phyloP scores from a whole-genome alignment of 2,113 vertebrate genomes.

The Erythrolamprus reginae region DNA sequence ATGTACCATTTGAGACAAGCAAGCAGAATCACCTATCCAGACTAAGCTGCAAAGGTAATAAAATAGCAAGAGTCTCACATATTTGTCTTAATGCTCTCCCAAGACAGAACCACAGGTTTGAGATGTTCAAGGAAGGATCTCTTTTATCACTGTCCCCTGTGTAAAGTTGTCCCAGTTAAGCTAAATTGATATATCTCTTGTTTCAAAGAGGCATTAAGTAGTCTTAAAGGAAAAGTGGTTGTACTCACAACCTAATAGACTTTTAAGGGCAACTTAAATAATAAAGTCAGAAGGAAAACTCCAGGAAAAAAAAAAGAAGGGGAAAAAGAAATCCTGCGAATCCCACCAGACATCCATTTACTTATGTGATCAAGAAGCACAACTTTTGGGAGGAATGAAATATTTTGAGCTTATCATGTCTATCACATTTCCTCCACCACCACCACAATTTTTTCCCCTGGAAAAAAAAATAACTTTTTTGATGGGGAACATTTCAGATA shows the following conservation, averaged over 20 bases:
- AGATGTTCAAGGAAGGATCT: no score
- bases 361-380: background rate
- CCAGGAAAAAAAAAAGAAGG: background rate
- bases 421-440: accelerated
- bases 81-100: background rate
- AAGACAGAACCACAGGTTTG: background rate
- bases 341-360: background rate
- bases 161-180: background rate
- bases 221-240: background rate
- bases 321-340: no score
- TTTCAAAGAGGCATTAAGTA: background rate
- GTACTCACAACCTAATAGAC: background rate
- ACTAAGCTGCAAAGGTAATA: background rate
- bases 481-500: background rate
- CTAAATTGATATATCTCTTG: background rate
- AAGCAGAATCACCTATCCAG: background rate
- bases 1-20: background rate
- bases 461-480: background rate
- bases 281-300: background rate
- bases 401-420: background rate
- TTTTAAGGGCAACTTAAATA: background rate
- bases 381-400: background rate
- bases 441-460: background rate
- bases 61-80: background rate
- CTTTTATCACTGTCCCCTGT: background rate